Conservation (phyloP, 2,797 vertebrate species). For the Gallinago solitaria region DNA sequence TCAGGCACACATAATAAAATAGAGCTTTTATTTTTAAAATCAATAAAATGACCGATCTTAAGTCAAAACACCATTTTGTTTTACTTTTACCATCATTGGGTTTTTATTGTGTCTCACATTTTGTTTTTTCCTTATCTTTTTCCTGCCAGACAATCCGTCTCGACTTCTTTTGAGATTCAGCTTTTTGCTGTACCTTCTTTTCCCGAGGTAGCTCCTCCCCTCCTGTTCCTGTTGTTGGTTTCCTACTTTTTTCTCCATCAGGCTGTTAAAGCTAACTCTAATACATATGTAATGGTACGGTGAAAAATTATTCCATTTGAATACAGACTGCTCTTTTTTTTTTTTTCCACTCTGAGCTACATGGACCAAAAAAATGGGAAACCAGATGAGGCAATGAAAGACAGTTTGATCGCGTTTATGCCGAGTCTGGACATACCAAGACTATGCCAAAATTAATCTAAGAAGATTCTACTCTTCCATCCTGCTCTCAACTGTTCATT, state of each 20-base stretch:
- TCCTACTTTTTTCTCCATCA: background rate
- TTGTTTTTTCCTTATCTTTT: conserved; percentile 22
- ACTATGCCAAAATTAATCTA: background rate
- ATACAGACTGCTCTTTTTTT: background rate
- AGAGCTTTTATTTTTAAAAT: conserved; percentile 71
- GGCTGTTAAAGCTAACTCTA: background rate
- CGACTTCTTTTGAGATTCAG: background rate
- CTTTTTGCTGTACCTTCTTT: background rate
- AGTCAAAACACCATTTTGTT: conserved; percentile 53
- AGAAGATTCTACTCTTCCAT: background rate
- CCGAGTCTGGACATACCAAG: background rate
- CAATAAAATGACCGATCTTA: conserved; percentile 71
- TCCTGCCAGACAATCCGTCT: background rate
- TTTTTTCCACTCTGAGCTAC: background rate
- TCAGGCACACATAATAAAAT: conserved; percentile 68
- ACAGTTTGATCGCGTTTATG: background rate
- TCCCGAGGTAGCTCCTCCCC: background rate
- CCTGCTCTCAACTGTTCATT: background rate
- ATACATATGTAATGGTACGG: background rate
- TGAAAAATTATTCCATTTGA: background rate
- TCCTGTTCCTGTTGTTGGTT: background rate
- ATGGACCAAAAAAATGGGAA: background rate
- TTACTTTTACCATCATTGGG: conserved; percentile 27
- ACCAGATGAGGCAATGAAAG: background rate
- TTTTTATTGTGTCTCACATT: conserved; percentile 52